phyloP scores from a whole-genome alignment of 1,140 invertebrate genomes.

The Drosophila paulistorum region DNA sequence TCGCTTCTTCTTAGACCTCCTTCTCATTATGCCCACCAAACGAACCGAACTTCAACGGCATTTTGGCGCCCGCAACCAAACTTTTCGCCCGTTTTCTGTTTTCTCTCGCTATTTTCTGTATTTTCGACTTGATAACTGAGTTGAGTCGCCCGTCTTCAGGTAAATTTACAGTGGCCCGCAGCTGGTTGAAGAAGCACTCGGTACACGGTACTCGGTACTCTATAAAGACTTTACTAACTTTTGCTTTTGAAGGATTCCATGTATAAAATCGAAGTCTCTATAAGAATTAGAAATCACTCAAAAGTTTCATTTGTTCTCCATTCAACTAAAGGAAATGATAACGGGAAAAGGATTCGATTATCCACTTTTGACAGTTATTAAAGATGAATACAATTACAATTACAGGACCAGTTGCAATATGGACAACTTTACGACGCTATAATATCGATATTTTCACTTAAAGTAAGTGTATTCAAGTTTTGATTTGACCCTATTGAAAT shows the following conservation, averaged over 20 bases:
- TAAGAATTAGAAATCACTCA: too few species aligned
- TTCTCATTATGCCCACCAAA: neutral
- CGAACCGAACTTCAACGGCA: slow-evolving; percentile 1
- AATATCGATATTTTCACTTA: neutral
- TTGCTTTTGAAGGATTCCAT: neutral
- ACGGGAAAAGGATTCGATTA: too few species aligned
- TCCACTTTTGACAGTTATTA: too few species aligned
- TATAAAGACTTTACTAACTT: neutral
- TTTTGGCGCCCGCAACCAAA: slow-evolving; percentile 10
- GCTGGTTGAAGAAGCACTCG: slow-evolving; percentile 45
- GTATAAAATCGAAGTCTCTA: too few species aligned
- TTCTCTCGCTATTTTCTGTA: neutral
- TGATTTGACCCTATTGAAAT: neutral
- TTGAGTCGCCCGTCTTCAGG: slow-evolving; percentile 54
- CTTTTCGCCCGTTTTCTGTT: neutral
- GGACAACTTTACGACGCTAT: too few species aligned
- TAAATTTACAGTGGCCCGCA: slow-evolving; percentile 67
- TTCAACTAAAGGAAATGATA: too few species aligned
- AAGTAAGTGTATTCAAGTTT: slow-evolving; percentile 1
- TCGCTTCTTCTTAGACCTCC: slow-evolving; percentile 7
- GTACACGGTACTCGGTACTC: neutral
- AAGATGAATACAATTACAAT: too few species aligned
- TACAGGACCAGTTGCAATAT: too few species aligned
- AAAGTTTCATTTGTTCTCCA: too few species aligned
- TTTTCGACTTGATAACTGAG: slow-evolving; percentile 9